Evolutionary conservation across 64 coral and sea anemone species (phyloP), one percentile per base, ranked within the genome.

Genomic region (Platygyra sinensis): DNA sequence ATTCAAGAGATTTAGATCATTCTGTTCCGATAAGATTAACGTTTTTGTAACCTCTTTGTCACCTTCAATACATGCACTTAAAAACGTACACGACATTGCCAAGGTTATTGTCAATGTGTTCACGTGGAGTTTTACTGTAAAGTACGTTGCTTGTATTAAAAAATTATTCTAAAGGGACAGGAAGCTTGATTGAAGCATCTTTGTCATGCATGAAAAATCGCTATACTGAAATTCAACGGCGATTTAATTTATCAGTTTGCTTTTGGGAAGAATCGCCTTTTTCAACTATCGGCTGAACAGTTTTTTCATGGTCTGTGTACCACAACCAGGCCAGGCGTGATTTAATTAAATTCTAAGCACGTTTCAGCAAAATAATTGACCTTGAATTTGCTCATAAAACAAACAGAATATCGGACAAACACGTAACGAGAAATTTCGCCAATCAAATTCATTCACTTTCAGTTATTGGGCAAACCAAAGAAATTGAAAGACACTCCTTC

Each of bases 321-420:
- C 31, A 74, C 29, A 69, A 24, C 4, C 74, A 10, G 12, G 0
- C 74, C 54, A 9, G 0, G 20, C 36, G 74, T 77, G 36, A 42
- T 46, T 51, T 77, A 51, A 77, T 77, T 38, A 50, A 49, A 77
- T 77, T 77, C 74, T 51, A 42, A 77, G 74, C 74, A 77, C 38
- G 74, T 77, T 22, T 51, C 31, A 77, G 74, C 18, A 0, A 77
- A 46, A 46, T 77, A 22, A 22, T 10, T 51, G 39, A 51, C 74
- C 8, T 42, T 50, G 49, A 77, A 77, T 77, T 30, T 77, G 74
- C 65, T 28, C 65, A 69, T 25, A 25, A 69, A 4, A 69, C 65
- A 69, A n/a, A 49, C 10, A 77, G 74, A 77, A 49, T 20, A 4
- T 22, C 33, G 14, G 10, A 49, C 39, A 76, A 36, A 42, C 5